Base-by-base conservation (phyloP, 1,140 invertebrate species). In the Eubasilissa regina region DNA sequence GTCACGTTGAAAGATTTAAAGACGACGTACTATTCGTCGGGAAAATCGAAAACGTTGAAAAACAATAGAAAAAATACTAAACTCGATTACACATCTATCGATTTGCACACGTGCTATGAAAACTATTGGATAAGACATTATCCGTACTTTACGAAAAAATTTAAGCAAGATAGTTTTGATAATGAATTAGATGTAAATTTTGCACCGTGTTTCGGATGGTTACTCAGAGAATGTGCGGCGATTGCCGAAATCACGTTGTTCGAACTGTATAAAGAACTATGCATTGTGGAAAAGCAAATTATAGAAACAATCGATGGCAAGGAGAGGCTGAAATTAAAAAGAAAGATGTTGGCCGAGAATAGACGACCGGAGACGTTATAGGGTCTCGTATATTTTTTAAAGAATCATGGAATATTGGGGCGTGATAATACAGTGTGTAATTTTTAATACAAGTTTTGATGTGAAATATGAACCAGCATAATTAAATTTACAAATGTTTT, bases 141-240 rank as follows among this genome's bases (percentile, higher is more conserved):
- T 79, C 48, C 85, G 19, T 83, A 84, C 19, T 81, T 83, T 15
- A 1, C 25, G 0, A 75, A 25, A 3, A 55, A 80, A 4, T 80
- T 83, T 3, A 81, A 1, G 12, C 58, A n/a, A 58, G 70, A 15
- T 81, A 84, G 51, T 77, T 88, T 25, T 62, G 64, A 80, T 1
- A 80, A 86, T 44, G 48, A 87, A 44, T 84, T 90, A 0, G 83
- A 88, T 80, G 84, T 84, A 45, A 80, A 86, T 11, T 85, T 92
- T 12, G 89, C 90, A 1, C 51, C 81, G 13, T 89, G 84, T 83
- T 92, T 91, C 78, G 85, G 85, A 19, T 91, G 91, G 91, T 79
- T 92, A 3, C 79, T 92, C 6, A 87, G 88, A 25, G 89, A 89
- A 62, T 91, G 90, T 76, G 87, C 90, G 0, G 79, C 84, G 17